Percentiles rank a stretch among this genome's conserved stretches.
Conservation (phyloP, 2,797 vertebrate genomes). For the Melanotaenia pygmaea region DNA sequence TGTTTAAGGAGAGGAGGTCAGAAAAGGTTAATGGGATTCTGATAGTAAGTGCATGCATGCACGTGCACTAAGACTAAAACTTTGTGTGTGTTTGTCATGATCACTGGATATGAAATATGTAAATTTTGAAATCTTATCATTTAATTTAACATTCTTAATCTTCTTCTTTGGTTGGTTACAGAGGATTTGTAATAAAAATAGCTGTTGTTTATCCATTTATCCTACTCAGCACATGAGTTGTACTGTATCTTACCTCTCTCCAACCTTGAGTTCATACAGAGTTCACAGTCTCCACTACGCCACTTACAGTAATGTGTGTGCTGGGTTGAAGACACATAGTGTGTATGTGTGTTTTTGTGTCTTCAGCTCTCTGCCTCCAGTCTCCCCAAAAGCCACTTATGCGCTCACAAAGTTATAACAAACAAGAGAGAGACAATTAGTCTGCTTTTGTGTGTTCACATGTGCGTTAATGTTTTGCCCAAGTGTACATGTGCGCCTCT, state of each 20-base stretch:
- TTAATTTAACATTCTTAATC: not conserved
- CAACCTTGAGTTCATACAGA: slow-evolving; percentile 79
- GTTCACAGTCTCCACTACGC: slow-evolving; percentile 70
- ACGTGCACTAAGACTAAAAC: slow-evolving; percentile 6
- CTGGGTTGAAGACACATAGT: slow-evolving; percentile 28
- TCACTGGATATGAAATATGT: slow-evolving; percentile 5
- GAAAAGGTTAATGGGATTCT: slow-evolving; percentile 61
- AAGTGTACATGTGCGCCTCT: slow-evolving; percentile 21
- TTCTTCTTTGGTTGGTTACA: not conserved
- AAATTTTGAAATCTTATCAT: slow-evolving; percentile 12
- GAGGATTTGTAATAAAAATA: slow-evolving; percentile 1
- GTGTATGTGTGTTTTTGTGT: slow-evolving; percentile 31
- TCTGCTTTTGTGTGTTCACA: slow-evolving; percentile 32
- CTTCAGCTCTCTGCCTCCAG: slow-evolving; percentile 49
- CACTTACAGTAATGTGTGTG: slow-evolving; percentile 60
- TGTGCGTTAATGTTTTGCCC: slow-evolving; percentile 34
- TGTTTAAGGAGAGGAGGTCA: slow-evolving; percentile 41
- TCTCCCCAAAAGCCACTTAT: slow-evolving; percentile 76
- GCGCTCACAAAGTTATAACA: slow-evolving; percentile 66
- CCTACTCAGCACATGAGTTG: slow-evolving; percentile 35
- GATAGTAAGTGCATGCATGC: slow-evolving; percentile 18
- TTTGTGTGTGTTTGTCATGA: not conserved
- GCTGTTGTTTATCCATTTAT: slow-evolving; percentile 25
- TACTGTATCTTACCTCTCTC: slow-evolving; percentile 70
- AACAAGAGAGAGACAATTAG: slow-evolving; percentile 64